Base-by-base conservation (phyloP, 2,888 invertebrate genomes). In the Arrhopalites spinosus region DNA sequence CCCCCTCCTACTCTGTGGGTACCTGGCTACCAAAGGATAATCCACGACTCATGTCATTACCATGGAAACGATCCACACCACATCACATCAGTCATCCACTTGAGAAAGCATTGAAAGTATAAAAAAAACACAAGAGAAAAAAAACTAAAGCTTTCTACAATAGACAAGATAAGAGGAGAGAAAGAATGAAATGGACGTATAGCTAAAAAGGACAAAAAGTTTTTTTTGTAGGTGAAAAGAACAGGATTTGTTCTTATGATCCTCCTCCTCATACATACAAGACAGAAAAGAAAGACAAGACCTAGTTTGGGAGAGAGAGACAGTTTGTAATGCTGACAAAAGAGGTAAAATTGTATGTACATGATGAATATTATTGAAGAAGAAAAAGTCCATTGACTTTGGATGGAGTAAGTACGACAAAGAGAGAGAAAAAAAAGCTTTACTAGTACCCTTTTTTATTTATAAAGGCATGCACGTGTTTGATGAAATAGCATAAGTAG, bases 11-110 rank as follows among this genome's bases (percentile, higher is more conserved):
- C 50, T n/a, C n/a, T 50, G 2, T 50, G 50, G 59, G 59, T 25
- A 36, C 36, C 36, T 36, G 36, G 36, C 36, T 36, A 36, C 36
- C 36, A 36, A n/a, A n/a, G 36, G 36, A 36, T 36, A 66, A 47
- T 29, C 56, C 20, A 2, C 53, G 27, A 70, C 29, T 70, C 70
- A 56, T 70, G 70, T 29, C 70, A 70, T 70, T 70, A 56, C 70
- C 56, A 70, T 70, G 70, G 70, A 70, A 70, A 70, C 70, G 50
- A 30, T 8, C 56, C 27, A 30, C 15, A 64, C 66, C 25, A 45
- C 25, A 66, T n/a, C 25, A 66, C 36, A 30, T 66, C 30, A 63
- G 61, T 27, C 61, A 27, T 61, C 30, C 29, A 30, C 15, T n/a
- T 30, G 61, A 25, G 61, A 61, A 17, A 61, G 8, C 3, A 20